Evolutionary conservation across 1,140 invertebrate species (phyloP).

Genomic region (Drosophila takahashii): DNA sequence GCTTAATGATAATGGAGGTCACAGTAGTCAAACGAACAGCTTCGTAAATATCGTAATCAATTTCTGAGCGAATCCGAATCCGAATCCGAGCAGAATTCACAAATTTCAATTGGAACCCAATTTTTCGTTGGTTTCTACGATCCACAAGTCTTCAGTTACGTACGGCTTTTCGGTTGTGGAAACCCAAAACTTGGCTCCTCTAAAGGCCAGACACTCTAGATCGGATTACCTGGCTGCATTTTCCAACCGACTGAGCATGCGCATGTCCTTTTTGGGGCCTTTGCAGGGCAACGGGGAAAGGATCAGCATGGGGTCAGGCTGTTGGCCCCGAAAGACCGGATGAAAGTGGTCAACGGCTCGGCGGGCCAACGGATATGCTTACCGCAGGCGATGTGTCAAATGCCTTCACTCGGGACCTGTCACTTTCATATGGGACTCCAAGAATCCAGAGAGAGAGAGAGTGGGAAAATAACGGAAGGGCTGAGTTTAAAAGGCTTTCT

Average conservation of each 20-base stretch:
- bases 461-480: conserved; percentile 1
- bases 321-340: conserved; percentile 71
- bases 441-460: not conserved
- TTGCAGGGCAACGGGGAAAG: conserved; percentile 24
- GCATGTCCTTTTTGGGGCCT: conserved; percentile 67
- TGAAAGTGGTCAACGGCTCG: conserved; percentile 71
- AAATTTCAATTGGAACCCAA: conserved; percentile 59
- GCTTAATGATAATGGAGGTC: conserved; percentile 83
- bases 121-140: conserved; percentile 28
- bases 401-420: conserved; percentile 52
- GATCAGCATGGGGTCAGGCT: conserved; percentile 52
- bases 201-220: conserved; percentile 54
- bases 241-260: conserved; percentile 76
- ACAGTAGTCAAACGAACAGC: conserved; percentile 78
- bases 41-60: conserved; percentile 80
- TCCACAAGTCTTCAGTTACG: conserved; percentile 57
- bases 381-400: conserved; percentile 66
- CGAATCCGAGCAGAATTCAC: conserved; percentile 22
- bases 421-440: conserved; percentile 27
- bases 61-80: conserved; percentile 34
- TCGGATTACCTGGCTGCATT: conserved; percentile 76
- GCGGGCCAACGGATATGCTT: conserved; percentile 68
- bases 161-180: conserved; percentile 17
- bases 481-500: not conserved
- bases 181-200: conserved; percentile 52